Conservation (phyloP, 2,888 invertebrate species). For the Geotrupes spiniger region DNA sequence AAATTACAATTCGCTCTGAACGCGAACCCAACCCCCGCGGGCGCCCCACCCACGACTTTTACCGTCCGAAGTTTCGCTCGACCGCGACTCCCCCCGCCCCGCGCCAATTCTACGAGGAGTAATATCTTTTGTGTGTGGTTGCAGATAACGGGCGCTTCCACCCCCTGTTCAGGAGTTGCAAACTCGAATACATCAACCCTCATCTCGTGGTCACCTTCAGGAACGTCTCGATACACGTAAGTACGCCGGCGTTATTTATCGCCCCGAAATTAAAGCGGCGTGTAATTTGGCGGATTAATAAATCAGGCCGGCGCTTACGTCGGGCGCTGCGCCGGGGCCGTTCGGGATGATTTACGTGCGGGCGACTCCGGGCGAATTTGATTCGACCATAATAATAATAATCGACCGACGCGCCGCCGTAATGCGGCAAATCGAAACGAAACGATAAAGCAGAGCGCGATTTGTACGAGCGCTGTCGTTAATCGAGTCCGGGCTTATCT, state of each 20-base stretch:
- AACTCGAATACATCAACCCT: constrained; percentile 66
- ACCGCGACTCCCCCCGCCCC: too few species aligned
- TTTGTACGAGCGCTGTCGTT: too few species aligned
- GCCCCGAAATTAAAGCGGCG: too few species aligned
- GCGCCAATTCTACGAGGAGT: constrained; percentile 9
- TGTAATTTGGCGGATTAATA: too few species aligned
- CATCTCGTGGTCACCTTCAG: constrained; percentile 70
- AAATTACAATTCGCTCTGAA: too few species aligned
- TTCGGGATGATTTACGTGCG: not conserved
- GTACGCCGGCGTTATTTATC: constrained; percentile 35
- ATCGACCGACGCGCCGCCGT: too few species aligned
- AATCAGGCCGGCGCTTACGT: constrained; percentile 3
- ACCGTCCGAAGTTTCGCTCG: constrained; percentile 3
- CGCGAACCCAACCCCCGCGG: too few species aligned
- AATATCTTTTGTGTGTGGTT: constrained; percentile 36
- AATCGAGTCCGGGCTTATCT: too few species aligned
- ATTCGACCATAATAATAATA: not conserved
- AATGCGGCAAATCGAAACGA: too few species aligned
- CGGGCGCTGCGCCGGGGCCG: not conserved
- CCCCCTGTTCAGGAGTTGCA: constrained; percentile 72
- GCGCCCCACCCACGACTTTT: constrained; percentile 8
- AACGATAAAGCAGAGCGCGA: too few species aligned
- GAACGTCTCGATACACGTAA: constrained; percentile 70
- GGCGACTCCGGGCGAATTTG: not conserved
- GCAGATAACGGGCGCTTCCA: constrained; percentile 72